phyloP scores from a whole-genome alignment of 1,140 invertebrate species.

The Anoplophora glabripennis region DNA sequence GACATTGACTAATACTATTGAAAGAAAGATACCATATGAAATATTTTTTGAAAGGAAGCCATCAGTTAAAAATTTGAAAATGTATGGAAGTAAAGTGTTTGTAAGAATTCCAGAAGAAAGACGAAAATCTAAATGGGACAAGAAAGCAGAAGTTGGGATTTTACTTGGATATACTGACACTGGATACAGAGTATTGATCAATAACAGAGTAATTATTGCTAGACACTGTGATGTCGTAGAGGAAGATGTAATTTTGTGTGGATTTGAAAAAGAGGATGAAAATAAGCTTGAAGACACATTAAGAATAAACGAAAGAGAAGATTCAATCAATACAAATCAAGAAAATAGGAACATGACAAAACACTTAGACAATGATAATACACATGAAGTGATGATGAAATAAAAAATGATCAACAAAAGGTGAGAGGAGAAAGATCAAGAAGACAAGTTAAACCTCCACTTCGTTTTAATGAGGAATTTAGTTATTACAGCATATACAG shows the following conservation, averaged over 20 bases:
- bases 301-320: background rate
- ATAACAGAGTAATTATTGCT: conserved; percentile 2
- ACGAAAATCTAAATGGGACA: no score
- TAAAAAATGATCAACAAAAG: background rate
- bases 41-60: conserved; percentile 8
- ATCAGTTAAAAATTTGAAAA: conserved; percentile 5
- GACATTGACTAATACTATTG: conserved; percentile 6
- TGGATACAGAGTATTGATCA: background rate
- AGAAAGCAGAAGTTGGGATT: background rate
- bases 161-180: background rate
- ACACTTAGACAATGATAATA: background rate
- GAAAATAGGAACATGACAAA: background rate
- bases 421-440: background rate
- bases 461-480: conserved; percentile 5
- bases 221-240: conserved; percentile 1
- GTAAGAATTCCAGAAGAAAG: conserved; percentile 2
- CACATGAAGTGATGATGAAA: background rate
- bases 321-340: background rate
- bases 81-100: conserved; percentile 21
- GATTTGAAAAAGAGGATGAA: background rate
- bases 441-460: conserved; percentile 5
- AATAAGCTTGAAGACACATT: no score
- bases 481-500: background rate
- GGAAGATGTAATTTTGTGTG: background rate
- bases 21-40: conserved; percentile 11